Conservation (phyloP, 1,140 invertebrate genomes). For the Pseudoatta argentina region DNA sequence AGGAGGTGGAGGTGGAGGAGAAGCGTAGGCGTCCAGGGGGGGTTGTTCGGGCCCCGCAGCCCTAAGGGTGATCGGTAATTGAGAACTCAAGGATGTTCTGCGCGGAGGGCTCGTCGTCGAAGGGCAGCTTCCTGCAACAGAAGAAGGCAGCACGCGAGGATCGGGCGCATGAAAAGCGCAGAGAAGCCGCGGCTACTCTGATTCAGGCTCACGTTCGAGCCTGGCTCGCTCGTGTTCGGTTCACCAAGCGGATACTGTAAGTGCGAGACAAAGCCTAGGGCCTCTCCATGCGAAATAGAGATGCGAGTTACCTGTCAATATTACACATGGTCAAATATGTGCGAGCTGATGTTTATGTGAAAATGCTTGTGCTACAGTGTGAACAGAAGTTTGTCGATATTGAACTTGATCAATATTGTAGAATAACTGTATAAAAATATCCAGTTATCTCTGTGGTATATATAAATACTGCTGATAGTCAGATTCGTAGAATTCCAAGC, state of each 20-base stretch:
- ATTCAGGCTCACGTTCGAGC: slow-evolving; percentile 92
- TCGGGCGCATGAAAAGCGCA: slow-evolving; percentile 92
- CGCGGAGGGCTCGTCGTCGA: slow-evolving; percentile 88
- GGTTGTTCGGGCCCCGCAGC: slow-evolving; percentile 22
- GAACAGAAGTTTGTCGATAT: background rate
- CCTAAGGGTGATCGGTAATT: slow-evolving; percentile 27
- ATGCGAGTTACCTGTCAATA: background rate
- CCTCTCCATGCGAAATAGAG: background rate
- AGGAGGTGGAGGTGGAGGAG: background rate
- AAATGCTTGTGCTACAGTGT: background rate
- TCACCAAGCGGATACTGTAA: slow-evolving; percentile 89
- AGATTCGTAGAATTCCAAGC: background rate
- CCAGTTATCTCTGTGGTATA: background rate
- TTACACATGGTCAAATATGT: background rate
- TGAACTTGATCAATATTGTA: background rate
- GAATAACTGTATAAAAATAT: slow-evolving; percentile 12
- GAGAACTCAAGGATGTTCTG: slow-evolving; percentile 87
- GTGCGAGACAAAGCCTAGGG: slow-evolving; percentile 73
- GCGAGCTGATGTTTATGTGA: background rate
- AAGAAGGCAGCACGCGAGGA: slow-evolving; percentile 95
- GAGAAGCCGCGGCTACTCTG: slow-evolving; percentile 90
- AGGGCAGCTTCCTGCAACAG: slow-evolving; percentile 91
- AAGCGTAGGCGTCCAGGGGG: slow-evolving; percentile 26
- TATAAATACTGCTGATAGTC: slow-evolving; percentile 34
- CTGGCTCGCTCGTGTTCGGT: slow-evolving; percentile 89